Base-by-base conservation (phyloP, 2,888 invertebrate species). In the Nipponacmea schrenckii region DNA sequence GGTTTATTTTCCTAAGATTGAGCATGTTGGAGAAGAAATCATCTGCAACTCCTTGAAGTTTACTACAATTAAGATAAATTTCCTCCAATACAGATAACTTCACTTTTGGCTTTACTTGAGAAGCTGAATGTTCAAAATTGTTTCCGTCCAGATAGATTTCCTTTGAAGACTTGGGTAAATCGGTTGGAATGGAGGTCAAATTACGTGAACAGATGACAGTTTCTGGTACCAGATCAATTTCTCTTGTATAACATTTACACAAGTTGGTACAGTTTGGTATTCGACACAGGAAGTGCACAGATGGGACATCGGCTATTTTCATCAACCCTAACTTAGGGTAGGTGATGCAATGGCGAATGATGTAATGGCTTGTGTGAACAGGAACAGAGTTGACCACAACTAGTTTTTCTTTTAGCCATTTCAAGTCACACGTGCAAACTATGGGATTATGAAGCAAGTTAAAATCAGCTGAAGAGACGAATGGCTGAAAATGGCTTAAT, bases 1-100 rank as follows among this genome's bases (percentile, higher is more conserved):
- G 66, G 12, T 70, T 62, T n/a, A 74, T 65, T 12, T 26, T 12
- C 5, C 14, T 24, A 14, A 74, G 64, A 26, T 2, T 27, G 17
- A 63, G 65, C 27, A 71, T 64, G 31, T 27, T 27, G 8, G 12
- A 15, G 15, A 74, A 74, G 20, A 39, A 46, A 15, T 3, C 15
- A 5, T 24, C 31, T 1, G 31, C 20, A 14, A 74, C 4, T 24
- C 12, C 50, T 1, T 27, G 46, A 26, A 74, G 31, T 7, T 62
- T 39, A 66, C 74, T 74, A 63, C 39, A 27, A 56, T 74, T 74
- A 3, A 74, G 56, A n/a, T 74, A 74, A 27, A 74, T 68, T 17
- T 70, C 74, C 24, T 65, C 48, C 15, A 48, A 39, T 4, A 15
- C 48, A 24, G 68, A 26, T 10, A n/a, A 12, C 10, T 20, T 10